Base-by-base conservation (phyloP, 1,140 invertebrate genomes). In the Anagrus nilaparvatae region DNA sequence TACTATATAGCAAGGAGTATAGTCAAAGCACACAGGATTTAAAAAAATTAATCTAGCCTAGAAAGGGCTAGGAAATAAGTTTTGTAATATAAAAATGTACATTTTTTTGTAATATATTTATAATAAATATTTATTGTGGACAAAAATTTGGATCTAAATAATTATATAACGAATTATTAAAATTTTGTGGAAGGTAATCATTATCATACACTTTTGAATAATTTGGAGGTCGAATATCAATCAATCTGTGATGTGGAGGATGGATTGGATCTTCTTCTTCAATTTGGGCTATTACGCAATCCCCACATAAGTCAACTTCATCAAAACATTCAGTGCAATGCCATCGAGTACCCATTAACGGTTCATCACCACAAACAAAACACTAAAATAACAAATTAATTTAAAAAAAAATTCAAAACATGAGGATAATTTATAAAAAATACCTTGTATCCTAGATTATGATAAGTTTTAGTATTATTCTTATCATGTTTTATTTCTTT, bases 271-370 rank as follows among this genome's bases (percentile, higher is more conserved):
- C 54, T 36, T 61, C 56, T 18, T 52, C 24, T 34, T 69, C 57
- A 14, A 67, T 51, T 51, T 69, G 65, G 20, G 55, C 50, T 1
- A 68, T 51, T 7, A 59, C 65, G 47, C 70, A 72, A 51, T 71
- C 63, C 8, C 53, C 51, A 39, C 71, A 81, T 44, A 77, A 70
- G 54, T 77, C 72, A 13, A 73, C 56, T 21, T 64, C 59, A 24
- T 58, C 43, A 7, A 58, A 60, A 53, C 78, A 81, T 28, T 71
- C 70, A 21, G 56, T 61, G 52, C 84, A 87, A 51, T 82, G 79
- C 81, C 82, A 87, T 39, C 81, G 67, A 4, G 72, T 73, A 10
- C 79, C 79, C 21, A 70, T 61, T 29, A 86, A 75, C 8, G 81
- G 81, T 13, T 78, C 73, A 49, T 76, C 72, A 9, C 70, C 63